These are phyloP conservation scores for Tetanocera ferruginea DNA, from an alignment of 2,888 invertebrate species.

Conservation along the genomic window DNA sequence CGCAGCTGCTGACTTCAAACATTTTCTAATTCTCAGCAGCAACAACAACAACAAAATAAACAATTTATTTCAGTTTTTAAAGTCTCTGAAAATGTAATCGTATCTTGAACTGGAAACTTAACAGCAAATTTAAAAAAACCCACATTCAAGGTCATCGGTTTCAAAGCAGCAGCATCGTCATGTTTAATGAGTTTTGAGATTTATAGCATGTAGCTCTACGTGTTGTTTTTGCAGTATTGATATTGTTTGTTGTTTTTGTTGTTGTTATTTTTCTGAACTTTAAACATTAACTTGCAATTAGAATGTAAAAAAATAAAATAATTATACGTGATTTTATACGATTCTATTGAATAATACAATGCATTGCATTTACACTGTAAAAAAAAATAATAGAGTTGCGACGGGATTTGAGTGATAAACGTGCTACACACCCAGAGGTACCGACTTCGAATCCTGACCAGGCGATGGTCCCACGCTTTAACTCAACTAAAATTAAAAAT, in stretches of 20 bases:
- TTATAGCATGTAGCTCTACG: not conserved
- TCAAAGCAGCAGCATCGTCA: not conserved
- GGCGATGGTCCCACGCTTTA: not conserved
- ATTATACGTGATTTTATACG: slow-evolving; percentile 27
- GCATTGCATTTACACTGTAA: not conserved
- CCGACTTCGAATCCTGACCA: not conserved
- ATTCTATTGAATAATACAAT: slow-evolving; percentile 2
- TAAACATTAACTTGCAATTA: slow-evolving; percentile 33
- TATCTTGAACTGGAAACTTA: no score
- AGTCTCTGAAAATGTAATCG: not conserved
- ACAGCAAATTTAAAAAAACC: not conserved
- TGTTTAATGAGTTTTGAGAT: slow-evolving; percentile 7
- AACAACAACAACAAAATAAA: not conserved
- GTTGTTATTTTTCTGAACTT: not conserved
- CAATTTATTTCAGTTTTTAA: not conserved
- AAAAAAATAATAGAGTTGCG: not conserved
- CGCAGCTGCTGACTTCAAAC: not conserved
- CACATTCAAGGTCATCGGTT: not conserved
- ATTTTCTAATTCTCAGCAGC: not conserved
- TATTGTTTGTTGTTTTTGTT: not conserved
- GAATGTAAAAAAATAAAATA: slow-evolving; percentile 40
- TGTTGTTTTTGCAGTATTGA: not conserved
- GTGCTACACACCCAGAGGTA: not conserved
- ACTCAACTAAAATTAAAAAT: no score
- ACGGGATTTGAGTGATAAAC: not conserved